Percentiles rank a stretch among this genome's conserved stretches.
phyloP scores from a whole-genome alignment of 2,113 vertebrate species.

The Hyla sarda region DNA sequence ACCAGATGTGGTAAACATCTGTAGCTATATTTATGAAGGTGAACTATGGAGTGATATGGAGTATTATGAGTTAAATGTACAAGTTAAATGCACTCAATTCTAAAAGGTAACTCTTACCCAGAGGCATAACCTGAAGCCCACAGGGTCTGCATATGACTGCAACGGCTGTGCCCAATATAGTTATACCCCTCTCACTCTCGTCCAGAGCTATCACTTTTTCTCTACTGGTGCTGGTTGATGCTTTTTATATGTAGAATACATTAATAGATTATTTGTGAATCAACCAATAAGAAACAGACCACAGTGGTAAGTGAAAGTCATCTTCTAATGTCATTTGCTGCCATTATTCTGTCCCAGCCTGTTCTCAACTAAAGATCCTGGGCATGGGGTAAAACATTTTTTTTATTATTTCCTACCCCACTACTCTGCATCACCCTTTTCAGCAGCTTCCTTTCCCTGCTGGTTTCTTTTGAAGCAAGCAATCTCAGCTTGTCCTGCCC shows the following conservation, averaged over 20 bases:
- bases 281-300: background rate
- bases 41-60: background rate
- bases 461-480: no score
- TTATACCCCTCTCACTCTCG: background rate
- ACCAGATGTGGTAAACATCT: constrained; percentile 48
- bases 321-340: background rate
- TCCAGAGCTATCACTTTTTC: background rate
- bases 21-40: background rate
- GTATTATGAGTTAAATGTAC: background rate
- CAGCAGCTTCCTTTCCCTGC: no score
- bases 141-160: background rate
- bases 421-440: no score
- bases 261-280: background rate
- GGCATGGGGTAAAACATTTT: no score
- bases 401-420: no score
- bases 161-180: background rate
- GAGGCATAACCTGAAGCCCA: background rate
- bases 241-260: background rate
- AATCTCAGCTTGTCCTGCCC: no score
- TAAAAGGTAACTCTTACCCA: background rate
- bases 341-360: no score
- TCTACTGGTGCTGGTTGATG: no score
- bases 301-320: background rate
- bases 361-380: no score
- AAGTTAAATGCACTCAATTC: background rate